Evolutionary conservation across 2,888 invertebrate genomes (phyloP).

Genomic region (Formica aserva): DNA sequence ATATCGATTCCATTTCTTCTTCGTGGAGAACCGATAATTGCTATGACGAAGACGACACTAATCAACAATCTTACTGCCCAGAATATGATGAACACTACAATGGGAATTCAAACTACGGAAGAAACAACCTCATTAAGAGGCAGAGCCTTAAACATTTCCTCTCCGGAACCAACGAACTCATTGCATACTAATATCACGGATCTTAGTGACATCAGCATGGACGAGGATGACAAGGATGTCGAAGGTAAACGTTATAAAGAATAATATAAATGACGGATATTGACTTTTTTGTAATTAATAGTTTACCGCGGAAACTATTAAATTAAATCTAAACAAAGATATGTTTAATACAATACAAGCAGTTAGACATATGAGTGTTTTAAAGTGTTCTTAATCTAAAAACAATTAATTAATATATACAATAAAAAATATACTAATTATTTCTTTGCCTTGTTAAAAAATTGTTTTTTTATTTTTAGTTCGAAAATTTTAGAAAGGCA

Average conservation of each 20-base stretch:
- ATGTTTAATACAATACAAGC: no score
- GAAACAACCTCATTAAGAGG: constrained; percentile 72
- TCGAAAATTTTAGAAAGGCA: no score
- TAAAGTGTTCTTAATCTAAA: no score
- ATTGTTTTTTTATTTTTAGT: no score
- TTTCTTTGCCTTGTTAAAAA: no score
- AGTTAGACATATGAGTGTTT: no score
- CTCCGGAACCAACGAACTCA: constrained; percentile 82
- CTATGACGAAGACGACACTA: neutral
- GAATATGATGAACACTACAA: constrained; percentile 27
- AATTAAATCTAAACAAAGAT: no score
- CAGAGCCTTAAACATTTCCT: constrained; percentile 82
- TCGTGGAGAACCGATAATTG: constrained; percentile 70
- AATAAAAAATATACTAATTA: no score
- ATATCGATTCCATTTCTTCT: constrained; percentile 70
- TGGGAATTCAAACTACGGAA: constrained; percentile 36
- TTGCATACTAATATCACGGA: constrained; percentile 87
- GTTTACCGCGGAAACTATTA: neutral
- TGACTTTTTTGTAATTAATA: neutral
- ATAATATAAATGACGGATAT: neutral
- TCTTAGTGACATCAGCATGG: constrained; percentile 93
- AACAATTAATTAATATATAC: no score
- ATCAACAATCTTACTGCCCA: constrained; percentile 13
- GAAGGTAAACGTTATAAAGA: constrained; percentile 74
- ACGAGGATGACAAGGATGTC: constrained; percentile 87